phyloP scores from a whole-genome alignment of 1,140 invertebrate genomes.

The Scaptomyza graminum region DNA sequence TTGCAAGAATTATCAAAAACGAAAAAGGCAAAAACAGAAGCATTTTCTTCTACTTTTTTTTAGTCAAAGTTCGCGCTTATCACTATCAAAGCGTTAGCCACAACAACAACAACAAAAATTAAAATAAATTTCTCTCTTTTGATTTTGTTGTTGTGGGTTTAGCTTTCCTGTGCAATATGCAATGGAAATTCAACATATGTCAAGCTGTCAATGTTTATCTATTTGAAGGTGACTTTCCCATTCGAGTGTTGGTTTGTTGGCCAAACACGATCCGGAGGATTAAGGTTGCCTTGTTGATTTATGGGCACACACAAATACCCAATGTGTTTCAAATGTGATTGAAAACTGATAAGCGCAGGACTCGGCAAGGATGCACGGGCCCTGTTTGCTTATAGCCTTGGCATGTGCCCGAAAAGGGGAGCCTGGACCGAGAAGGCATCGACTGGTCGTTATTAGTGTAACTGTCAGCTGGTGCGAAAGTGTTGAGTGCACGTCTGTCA shows the following conservation, averaged over 20 bases:
- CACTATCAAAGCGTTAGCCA: conserved; percentile 37
- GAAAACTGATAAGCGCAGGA: conserved; percentile 74
- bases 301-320: conserved; percentile 69
- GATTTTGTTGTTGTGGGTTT: no score
- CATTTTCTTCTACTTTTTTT: no score
- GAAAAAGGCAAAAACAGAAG: no score
- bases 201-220: conserved; percentile 81
- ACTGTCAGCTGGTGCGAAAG: conserved; percentile 74
- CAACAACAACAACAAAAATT: conserved; percentile 3
- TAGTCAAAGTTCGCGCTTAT: conserved; percentile 37
- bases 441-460: conserved; percentile 69
- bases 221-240: conserved; percentile 60
- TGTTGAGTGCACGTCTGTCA: conserved; percentile 78
- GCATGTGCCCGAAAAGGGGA: conserved; percentile 14
- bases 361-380: conserved; percentile 24
- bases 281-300: conserved; percentile 73
- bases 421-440: background rate
- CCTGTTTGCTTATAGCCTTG: conserved; percentile 34
- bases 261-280: conserved; percentile 52
- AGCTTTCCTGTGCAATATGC: conserved; percentile 8
- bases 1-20: background rate
- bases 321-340: conserved; percentile 75
- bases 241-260: conserved; percentile 20
- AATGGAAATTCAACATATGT: conserved; percentile 70
- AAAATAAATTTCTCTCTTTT: no score